Percentiles rank a stretch among this genome's conserved stretches.
Conservation (phyloP, 2,888 invertebrate genomes). For the Parthenolecanium corni region DNA sequence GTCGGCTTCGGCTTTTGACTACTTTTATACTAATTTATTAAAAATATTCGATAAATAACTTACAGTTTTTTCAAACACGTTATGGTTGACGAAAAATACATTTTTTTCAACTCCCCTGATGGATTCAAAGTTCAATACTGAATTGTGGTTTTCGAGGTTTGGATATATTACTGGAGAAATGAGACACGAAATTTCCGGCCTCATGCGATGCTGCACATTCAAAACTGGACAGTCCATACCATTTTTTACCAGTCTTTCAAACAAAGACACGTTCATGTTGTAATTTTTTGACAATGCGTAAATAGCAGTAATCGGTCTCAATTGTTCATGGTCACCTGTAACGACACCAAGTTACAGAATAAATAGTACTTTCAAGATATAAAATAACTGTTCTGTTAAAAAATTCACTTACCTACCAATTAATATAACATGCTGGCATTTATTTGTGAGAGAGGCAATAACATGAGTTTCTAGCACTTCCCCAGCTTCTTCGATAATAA, state of each 20-base stretch:
- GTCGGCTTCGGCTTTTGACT: no score
- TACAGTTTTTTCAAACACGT: conserved; percentile 46
- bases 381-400: not conserved
- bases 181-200: conserved; percentile 40
- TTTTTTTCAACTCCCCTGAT: conserved; percentile 50
- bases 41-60: no score
- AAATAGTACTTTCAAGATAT: not conserved
- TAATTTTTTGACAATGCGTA: conserved; percentile 40
- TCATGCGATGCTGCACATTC: conserved; percentile 44
- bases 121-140: conserved; percentile 45
- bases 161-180: conserved; percentile 55
- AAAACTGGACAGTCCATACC: conserved; percentile 39
- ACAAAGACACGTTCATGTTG: conserved; percentile 43
- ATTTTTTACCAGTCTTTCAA: conserved; percentile 44
- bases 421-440: conserved; percentile 68
- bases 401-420: conserved; percentile 48
- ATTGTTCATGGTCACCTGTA: conserved; percentile 68
- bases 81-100: conserved; percentile 57
- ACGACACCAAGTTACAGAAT: not conserved
- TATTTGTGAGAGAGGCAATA: conserved; percentile 56
- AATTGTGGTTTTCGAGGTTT: conserved; percentile 47
- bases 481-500: conserved; percentile 75
- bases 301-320: conserved; percentile 51
- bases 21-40: no score
- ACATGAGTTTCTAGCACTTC: conserved; percentile 77